These are phyloP conservation scores for Polyodon spathula DNA, from an alignment of 2,113 vertebrate species.

Conservation along the genomic window DNA sequence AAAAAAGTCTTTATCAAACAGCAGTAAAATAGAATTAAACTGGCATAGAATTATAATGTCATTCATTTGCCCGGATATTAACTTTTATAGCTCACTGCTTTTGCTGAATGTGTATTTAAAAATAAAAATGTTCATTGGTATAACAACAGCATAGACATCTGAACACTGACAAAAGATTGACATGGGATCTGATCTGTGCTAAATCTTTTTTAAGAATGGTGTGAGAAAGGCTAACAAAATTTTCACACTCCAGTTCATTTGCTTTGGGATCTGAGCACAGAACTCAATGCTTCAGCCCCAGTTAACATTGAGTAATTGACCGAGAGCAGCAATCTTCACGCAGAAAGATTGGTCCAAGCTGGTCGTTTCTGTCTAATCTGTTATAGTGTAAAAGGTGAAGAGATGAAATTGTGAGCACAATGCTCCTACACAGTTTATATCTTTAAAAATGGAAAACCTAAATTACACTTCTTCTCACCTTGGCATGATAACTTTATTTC, in stretches of 20 bases:
- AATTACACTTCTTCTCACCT: not conserved
- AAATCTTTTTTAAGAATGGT: conserved; percentile 17
- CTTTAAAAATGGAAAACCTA: not conserved
- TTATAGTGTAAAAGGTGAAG: not conserved
- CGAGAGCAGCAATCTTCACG: not conserved
- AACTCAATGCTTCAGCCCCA: conserved; percentile 21
- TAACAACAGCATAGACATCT: too few relatives aligned
- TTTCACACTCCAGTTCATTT: conserved; percentile 15
- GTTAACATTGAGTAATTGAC: conserved; percentile 24
- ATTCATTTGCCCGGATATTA: too few relatives aligned
- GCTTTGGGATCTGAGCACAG: conserved; percentile 8
- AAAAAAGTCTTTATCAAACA: too few relatives aligned
- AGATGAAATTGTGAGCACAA: not conserved
- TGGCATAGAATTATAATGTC: too few relatives aligned
- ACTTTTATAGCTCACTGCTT: too few relatives aligned
- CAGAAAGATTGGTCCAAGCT: not conserved
- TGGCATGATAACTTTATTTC: too few relatives aligned
- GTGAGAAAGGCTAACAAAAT: conserved; percentile 5
- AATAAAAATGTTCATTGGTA: too few relatives aligned
- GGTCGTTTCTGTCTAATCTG: not conserved
- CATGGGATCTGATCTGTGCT: conserved; percentile 7
- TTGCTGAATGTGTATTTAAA: too few relatives aligned
- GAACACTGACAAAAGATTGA: too few relatives aligned
- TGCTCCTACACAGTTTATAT: not conserved
- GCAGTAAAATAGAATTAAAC: too few relatives aligned